These are phyloP conservation scores for Heliconius hortense DNA, from an alignment of 2,888 invertebrate species.

Conservation along the genomic window DNA sequence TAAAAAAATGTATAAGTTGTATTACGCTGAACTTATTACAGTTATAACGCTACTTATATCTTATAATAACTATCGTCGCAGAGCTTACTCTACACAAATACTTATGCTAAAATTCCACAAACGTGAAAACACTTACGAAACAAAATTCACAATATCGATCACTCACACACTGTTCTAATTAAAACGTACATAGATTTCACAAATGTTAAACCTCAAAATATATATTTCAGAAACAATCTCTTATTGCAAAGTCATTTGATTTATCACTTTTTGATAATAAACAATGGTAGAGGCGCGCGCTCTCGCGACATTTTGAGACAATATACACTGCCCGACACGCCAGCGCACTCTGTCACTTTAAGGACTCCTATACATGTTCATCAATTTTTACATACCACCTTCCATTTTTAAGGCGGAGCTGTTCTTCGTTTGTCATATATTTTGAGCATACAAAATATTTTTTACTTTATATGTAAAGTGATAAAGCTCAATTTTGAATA, in stretches of 20 bases:
- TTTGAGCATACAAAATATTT: constrained; percentile 40
- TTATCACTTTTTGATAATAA: constrained; percentile 80
- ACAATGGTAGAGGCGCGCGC: constrained; percentile 72
- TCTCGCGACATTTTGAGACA: constrained; percentile 79
- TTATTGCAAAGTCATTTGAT: constrained; percentile 78
- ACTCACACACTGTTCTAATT: constrained; percentile 40
- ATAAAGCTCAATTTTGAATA: constrained; percentile 46
- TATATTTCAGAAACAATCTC: constrained; percentile 48
- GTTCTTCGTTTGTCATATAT: constrained; percentile 67
- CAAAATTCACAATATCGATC: constrained; percentile 46
- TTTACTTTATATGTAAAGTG: background rate
- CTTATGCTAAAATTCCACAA: constrained; percentile 40
- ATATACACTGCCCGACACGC: constrained; percentile 80
- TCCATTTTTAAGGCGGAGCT: constrained; percentile 83
- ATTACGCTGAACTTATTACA: background rate
- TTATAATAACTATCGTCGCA: background rate
- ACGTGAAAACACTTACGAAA: constrained; percentile 43
- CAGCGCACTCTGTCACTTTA: constrained; percentile 82
- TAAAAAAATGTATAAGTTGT: background rate
- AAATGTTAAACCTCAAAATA: constrained; percentile 51
- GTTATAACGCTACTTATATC: background rate
- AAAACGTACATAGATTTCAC: constrained; percentile 40
- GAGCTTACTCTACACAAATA: constrained; percentile 16
- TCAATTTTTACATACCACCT: constrained; percentile 83
- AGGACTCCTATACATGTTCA: constrained; percentile 82